Percentiles rank a stretch among this genome's conserved stretches.
phyloP scores from a whole-genome alignment of 2,797 vertebrate species.

The Linurgus olivaceus region DNA sequence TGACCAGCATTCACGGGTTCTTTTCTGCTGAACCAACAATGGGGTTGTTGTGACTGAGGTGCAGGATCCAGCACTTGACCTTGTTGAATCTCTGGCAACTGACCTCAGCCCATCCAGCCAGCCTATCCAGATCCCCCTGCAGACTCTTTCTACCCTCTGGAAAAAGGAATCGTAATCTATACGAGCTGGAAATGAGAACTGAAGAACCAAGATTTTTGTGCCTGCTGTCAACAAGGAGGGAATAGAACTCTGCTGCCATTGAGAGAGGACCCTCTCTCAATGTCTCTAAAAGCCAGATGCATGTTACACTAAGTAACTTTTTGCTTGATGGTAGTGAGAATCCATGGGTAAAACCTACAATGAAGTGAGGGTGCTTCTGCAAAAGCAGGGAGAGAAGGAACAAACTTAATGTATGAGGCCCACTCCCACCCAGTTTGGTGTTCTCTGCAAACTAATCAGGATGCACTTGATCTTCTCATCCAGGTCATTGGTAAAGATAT shows the following conservation, averaged over 20 bases:
- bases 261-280: not conserved
- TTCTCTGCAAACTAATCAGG: not conserved
- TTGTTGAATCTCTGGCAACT: not conserved
- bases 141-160: not conserved
- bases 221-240: not conserved
- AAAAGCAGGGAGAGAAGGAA: not conserved
- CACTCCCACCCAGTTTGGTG: fast-evolving
- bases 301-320: not conserved
- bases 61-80: fast-evolving
- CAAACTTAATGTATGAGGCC: not conserved
- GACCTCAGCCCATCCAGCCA: not conserved
- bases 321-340: not conserved
- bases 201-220: not conserved
- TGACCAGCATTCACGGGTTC: fast-evolving
- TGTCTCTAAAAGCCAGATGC: not conserved
- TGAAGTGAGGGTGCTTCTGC: not conserved
- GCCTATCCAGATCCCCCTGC: not conserved
- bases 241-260: not conserved
- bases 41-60: not conserved
- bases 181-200: not conserved
- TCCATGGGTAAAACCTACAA: not conserved
- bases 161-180: not conserved
- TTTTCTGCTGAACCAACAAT: not conserved
- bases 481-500: not conserved
- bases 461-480: not conserved